Conservation (phyloP, 2,888 invertebrate species). For the Lobophora halterata region DNA sequence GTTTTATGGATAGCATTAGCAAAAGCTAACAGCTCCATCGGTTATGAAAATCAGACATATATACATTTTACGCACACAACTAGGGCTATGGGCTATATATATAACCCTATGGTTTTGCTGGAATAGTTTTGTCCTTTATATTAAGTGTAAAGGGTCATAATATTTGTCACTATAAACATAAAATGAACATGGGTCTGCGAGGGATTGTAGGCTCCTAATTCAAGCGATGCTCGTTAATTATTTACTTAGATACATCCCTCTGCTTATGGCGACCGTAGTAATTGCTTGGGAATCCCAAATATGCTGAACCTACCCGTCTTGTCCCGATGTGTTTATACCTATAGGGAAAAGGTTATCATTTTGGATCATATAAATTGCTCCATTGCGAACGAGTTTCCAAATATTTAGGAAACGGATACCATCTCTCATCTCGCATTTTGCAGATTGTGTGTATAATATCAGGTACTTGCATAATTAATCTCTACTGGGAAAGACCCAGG, state of each 20-base stretch:
- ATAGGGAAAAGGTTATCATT: conserved; percentile 25
- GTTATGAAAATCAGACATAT: too few species aligned
- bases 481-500: too few species aligned
- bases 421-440: too few species aligned
- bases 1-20: too few species aligned
- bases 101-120: too few species aligned
- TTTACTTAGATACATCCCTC: conserved; percentile 57
- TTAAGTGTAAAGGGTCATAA: conserved; percentile 44
- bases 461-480: too few species aligned
- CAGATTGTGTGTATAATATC: too few species aligned
- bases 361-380: conserved; percentile 8
- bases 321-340: conserved; percentile 26
- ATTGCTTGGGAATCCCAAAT: conserved; percentile 53
- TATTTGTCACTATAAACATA: conserved; percentile 58
- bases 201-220: conserved; percentile 48
- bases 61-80: too few species aligned
- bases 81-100: too few species aligned
- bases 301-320: conserved; percentile 31
- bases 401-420: too few species aligned
- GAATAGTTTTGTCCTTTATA: conserved; percentile 42
- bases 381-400: too few species aligned
- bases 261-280: conserved; percentile 48
- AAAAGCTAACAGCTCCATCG: too few species aligned
- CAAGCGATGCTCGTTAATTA: conserved; percentile 60
- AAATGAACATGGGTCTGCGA: conserved; percentile 46